Conservation (phyloP, 1,140 invertebrate genomes). For the Cotesia vestalis region DNA sequence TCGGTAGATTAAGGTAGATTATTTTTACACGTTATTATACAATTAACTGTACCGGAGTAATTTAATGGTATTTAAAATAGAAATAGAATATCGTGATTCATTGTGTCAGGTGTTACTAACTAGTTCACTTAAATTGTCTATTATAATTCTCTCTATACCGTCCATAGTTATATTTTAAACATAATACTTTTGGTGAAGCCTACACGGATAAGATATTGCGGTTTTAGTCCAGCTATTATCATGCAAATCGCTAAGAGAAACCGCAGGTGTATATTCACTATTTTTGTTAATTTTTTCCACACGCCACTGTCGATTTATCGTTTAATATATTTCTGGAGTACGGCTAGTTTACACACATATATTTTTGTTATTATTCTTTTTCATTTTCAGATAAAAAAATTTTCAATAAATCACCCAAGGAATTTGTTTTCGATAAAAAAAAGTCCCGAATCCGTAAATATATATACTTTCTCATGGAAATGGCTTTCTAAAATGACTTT, state of each 20-base stretch:
- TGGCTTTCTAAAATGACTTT: too few species aligned
- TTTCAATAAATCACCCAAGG: too few species aligned
- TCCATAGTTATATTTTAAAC: constrained; percentile 2
- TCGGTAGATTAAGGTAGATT: too few species aligned
- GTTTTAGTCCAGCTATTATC: constrained; percentile 13
- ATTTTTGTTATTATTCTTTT: constrained; percentile 2
- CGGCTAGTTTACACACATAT: background rate
- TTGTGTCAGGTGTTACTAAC: constrained; percentile 22
- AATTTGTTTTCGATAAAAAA: too few species aligned
- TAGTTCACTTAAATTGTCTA: background rate
- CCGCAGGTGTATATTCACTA: constrained; percentile 13
- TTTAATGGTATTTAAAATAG: too few species aligned
- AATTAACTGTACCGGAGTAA: too few species aligned
- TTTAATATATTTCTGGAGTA: background rate
- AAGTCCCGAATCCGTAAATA: too few species aligned
- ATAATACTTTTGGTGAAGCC: background rate
- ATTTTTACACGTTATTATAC: too few species aligned
- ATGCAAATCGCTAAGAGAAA: constrained; percentile 25
- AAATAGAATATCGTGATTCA: background rate
- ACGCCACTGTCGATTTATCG: constrained; percentile 18
- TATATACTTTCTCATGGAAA: too few species aligned
- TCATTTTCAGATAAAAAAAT: background rate
- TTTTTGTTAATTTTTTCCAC: constrained; percentile 8
- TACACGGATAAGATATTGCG: constrained; percentile 16
- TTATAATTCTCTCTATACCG: background rate